These are phyloP conservation scores for Colletes latitarsis DNA, from an alignment of 1,140 invertebrate species.

Conservation along the genomic window DNA sequence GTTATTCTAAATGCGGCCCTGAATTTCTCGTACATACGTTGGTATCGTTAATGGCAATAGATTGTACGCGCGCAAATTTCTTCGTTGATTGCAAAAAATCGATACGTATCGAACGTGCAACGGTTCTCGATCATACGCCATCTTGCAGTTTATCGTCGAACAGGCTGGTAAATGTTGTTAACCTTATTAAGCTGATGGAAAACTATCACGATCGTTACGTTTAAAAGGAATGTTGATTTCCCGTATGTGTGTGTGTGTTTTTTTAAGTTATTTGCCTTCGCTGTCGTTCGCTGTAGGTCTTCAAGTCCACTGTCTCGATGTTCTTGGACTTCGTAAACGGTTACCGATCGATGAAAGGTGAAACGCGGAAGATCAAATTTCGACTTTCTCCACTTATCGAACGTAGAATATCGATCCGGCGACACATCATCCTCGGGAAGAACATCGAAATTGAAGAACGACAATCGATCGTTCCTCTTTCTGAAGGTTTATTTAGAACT, in stretches of 20 bases:
- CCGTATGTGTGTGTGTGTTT: background rate
- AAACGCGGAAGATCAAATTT: slow-evolving; percentile 17
- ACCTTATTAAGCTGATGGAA: too few relatives aligned
- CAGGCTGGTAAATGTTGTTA: too few relatives aligned
- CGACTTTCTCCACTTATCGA: slow-evolving; percentile 10
- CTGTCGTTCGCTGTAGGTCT: background rate
- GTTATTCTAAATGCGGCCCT: too few relatives aligned
- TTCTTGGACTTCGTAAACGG: background rate
- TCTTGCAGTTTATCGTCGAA: background rate
- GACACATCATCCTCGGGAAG: background rate
- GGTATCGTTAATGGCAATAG: background rate
- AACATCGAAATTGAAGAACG: background rate
- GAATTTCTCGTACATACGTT: too few relatives aligned
- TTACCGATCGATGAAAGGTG: background rate
- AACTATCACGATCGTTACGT: too few relatives aligned
- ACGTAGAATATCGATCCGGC: background rate
- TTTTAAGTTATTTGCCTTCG: background rate
- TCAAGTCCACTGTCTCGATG: background rate
- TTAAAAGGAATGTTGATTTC: too few relatives aligned
- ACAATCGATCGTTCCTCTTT: too few relatives aligned
- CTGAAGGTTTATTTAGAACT: too few relatives aligned
- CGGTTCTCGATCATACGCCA: background rate
- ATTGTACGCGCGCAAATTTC: background rate
- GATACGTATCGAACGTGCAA: too few relatives aligned
- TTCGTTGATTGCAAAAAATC: background rate